These are phyloP conservation scores for Lasioglossum albipes DNA, from an alignment of 1,140 invertebrate species.

Conservation along the genomic window DNA sequence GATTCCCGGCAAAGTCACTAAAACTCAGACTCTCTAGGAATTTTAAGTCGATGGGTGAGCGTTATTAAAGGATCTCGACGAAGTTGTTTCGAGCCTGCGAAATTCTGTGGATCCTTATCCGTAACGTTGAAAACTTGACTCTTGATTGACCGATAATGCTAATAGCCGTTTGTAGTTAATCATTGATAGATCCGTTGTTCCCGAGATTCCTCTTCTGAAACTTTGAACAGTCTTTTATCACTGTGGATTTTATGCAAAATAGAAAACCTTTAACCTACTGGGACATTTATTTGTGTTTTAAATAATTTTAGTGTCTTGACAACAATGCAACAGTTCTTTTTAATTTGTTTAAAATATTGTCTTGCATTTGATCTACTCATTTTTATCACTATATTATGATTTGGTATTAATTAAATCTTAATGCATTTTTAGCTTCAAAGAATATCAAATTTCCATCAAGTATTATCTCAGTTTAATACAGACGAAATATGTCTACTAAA, in stretches of 20 bases:
- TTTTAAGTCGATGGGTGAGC: neutral
- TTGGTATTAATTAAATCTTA: too few species aligned
- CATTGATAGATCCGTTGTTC: neutral
- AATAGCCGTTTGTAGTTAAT: neutral
- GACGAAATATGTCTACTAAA: neutral
- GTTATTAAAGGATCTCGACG: slow-evolving; percentile 12
- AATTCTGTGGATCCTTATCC: neutral
- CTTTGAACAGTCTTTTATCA: too few species aligned
- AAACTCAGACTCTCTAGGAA: slow-evolving; percentile 8
- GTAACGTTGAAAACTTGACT: neutral
- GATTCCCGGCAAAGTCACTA: neutral
- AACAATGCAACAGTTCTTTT: too few species aligned
- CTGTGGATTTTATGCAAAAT: too few species aligned
- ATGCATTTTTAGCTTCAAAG: too few species aligned
- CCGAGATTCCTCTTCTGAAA: too few species aligned
- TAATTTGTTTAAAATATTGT: too few species aligned
- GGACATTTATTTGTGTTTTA: too few species aligned
- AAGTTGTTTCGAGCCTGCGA: neutral
- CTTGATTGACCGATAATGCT: neutral
- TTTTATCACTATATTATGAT: too few species aligned
- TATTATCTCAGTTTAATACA: neutral
- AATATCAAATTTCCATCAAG: neutral
- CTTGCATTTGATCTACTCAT: too few species aligned
- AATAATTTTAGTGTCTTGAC: too few species aligned
- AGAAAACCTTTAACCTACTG: too few species aligned